Percentiles rank a stretch among this genome's conserved stretches.
Evolutionary conservation across 2,888 invertebrate genomes (phyloP).

Genomic region (Chloromyia formosa): DNA sequence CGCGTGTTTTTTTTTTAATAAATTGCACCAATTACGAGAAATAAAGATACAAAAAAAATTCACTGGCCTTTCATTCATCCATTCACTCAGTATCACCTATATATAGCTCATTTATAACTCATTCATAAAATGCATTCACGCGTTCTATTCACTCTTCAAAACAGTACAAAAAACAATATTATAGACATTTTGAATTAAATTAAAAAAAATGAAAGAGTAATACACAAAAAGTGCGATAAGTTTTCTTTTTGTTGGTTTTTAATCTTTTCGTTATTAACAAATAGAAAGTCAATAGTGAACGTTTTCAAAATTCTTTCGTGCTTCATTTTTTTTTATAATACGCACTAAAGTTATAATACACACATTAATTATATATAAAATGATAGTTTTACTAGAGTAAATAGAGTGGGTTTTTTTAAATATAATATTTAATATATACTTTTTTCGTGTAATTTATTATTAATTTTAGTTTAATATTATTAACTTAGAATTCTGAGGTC

Average conservation of each 20-base stretch:
- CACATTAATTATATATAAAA: conserved; percentile 31
- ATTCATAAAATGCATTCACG: neutral
- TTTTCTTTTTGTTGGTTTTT: conserved; percentile 28
- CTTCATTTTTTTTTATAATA: neutral
- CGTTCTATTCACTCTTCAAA: neutral
- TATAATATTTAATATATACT: conserved; percentile 45
- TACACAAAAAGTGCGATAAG: conserved; percentile 21
- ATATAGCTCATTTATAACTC: conserved; percentile 50
- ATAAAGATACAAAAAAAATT: conserved; percentile 46
- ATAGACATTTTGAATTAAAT: conserved; percentile 13
- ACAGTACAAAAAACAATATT: neutral
- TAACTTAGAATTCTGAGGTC: conserved; percentile 61
- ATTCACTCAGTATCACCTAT: neutral
- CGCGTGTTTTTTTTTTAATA: conserved; percentile 48
- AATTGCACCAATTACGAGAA: conserved; percentile 53
- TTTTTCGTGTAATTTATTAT: conserved; percentile 52
- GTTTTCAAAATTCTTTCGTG: conserved; percentile 8
- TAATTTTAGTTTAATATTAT: conserved; percentile 58
- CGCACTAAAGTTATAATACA: conserved; percentile 39
- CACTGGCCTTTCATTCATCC: conserved; percentile 52
- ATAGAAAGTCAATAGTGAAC: conserved; percentile 45
- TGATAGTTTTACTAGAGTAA: conserved; percentile 41
- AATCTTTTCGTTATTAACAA: conserved; percentile 27
- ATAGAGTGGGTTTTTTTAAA: conserved; percentile 32
- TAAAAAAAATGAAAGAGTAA: conserved; percentile 3